Evolutionary conservation across 2,797 vertebrate species (phyloP), one percentile per base, ranked within the genome.

Genomic region (Acanthurus lineatus): DNA sequence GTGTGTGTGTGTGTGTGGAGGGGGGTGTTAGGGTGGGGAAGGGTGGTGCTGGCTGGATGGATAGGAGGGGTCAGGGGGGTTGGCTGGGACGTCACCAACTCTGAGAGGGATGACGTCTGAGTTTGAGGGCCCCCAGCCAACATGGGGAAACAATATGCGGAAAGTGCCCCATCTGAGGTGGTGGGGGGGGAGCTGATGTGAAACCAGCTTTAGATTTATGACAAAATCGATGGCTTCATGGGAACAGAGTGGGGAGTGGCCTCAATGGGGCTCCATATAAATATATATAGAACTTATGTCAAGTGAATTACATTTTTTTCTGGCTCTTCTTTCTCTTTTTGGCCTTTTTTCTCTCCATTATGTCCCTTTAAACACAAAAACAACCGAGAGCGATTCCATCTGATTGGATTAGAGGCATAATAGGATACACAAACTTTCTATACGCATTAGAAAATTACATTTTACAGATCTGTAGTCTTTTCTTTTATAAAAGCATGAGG

Each of bases 191-290:
- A 79, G 77, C 81, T 57, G 82, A 76, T 73, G 79, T 66, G 64
- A 64, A 78, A 12, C 49, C 51, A 25, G 70, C 88, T 83, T 79
- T 57, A 88, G 90, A 95, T 94, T 93, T 93, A 94, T 93, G 69
- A 87, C 70, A 35, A 86, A 86, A 92, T 94, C 92, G 15, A 93
- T 94, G 56, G n/a, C 63, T 78, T 81, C 84, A 88, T 82, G 77
- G 62, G 80, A 78, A 72, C 57, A 53, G 67, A 17, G 40, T 1
- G 48, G 76, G 69, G 81, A 68, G 88, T 3, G 86, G 83, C 78
- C 64, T 69, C 15, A 81, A 72, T 32, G 32, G 20, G 32, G 28
- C 22, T 73, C 73, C 70, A 56, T 86, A 84, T 78, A 69, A 73
- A 87, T 81, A 52, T 49, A 52, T 53, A 44, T 68, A 22, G 45